Percentiles rank a stretch among this genome's conserved stretches.
phyloP scores from a whole-genome alignment of 2,113 vertebrate species.

The Heloderma charlesbogerti region DNA sequence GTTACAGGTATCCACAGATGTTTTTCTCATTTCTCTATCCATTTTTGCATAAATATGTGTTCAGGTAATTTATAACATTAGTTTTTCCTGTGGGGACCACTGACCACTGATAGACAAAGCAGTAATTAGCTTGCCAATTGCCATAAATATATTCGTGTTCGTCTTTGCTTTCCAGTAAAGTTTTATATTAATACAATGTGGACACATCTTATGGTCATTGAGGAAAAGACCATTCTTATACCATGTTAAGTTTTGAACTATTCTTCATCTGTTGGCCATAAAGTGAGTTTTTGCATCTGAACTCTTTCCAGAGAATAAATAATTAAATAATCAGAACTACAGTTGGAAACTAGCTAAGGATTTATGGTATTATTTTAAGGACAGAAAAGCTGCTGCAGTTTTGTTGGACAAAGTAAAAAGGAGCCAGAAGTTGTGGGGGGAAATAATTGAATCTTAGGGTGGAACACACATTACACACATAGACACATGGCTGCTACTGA shows the following conservation, averaged over 20 bases:
- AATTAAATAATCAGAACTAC: background rate
- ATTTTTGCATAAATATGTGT: background rate
- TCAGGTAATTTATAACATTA: background rate
- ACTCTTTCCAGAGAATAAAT: background rate
- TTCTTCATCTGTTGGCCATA: background rate
- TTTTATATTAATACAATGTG: background rate
- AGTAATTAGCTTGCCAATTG: background rate
- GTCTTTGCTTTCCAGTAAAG: background rate
- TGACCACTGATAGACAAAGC: constrained; percentile 2
- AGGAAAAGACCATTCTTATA: background rate
- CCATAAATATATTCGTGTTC: background rate
- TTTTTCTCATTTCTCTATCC: constrained; percentile 12
- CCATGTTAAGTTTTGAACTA: background rate
- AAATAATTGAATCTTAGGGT: background rate
- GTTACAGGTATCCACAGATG: background rate
- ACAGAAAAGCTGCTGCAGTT: background rate
- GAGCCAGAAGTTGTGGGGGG: background rate
- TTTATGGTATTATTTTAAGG: background rate
- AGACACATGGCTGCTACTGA: background rate
- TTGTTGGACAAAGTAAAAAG: background rate
- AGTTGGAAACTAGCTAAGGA: background rate
- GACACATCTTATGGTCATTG: background rate
- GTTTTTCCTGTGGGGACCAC: background rate
- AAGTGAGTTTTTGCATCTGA: background rate
- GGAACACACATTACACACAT: background rate